phyloP scores from a whole-genome alignment of 1,140 invertebrate genomes.

The Brachionus rubens region DNA sequence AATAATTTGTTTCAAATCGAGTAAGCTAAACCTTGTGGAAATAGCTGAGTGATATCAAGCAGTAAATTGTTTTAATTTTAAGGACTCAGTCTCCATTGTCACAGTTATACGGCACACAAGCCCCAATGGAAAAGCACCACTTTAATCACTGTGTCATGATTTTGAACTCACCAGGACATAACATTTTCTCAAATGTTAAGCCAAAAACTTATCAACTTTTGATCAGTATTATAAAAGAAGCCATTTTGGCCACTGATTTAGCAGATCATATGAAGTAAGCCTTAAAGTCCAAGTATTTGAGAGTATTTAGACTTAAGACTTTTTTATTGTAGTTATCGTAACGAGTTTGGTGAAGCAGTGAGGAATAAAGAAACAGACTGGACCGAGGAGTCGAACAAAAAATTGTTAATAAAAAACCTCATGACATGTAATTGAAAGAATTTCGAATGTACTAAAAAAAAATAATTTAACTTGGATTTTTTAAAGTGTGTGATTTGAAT shows the following conservation, averaged over 20 bases:
- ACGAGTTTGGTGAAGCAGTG: constrained; percentile 84
- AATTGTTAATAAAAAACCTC: constrained; percentile 16
- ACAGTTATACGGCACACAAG: constrained; percentile 72
- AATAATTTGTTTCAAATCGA: constrained; percentile 47
- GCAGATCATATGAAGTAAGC: constrained; percentile 79
- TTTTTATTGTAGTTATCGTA: constrained; percentile 60
- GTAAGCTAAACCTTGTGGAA: not conserved
- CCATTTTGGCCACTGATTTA: constrained; percentile 88
- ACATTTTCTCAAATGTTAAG: constrained; percentile 19
- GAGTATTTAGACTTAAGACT: not conserved
- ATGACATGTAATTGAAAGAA: constrained; percentile 24
- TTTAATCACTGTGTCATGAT: constrained; percentile 98
- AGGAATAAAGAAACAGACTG: constrained; percentile 67
- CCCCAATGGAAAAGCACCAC: constrained; percentile 94
- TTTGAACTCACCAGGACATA: constrained; percentile 69
- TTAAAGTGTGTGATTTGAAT: constrained; percentile 93
- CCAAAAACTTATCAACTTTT: not conserved
- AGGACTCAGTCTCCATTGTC: not conserved
- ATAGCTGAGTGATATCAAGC: not conserved
- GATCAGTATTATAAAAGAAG: constrained; percentile 70
- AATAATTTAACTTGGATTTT: no score
- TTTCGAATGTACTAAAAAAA: no score
- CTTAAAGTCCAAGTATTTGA: not conserved
- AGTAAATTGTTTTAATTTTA: not conserved
- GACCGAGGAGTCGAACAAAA: constrained; percentile 46